Conservation (phyloP, 2,797 vertebrate genomes). For the Gadopsis bispinosus region DNA sequence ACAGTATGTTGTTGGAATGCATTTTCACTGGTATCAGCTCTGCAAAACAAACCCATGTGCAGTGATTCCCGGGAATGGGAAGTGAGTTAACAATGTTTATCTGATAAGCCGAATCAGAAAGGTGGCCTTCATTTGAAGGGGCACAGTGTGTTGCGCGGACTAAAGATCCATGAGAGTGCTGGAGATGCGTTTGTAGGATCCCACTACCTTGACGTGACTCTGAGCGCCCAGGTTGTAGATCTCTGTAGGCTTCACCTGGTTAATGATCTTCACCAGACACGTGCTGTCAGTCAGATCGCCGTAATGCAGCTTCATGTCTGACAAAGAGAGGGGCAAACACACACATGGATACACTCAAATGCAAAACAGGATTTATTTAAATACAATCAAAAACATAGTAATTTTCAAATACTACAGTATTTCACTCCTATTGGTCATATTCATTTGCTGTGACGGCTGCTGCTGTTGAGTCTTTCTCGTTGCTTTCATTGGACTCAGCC, state of each 20-base stretch:
- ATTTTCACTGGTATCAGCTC: background rate
- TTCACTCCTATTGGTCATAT: background rate
- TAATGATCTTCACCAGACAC: conserved; percentile 99
- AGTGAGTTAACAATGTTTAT: background rate
- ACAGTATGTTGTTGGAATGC: background rate
- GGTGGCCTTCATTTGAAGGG: background rate
- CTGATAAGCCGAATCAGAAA: background rate
- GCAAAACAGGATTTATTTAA: background rate
- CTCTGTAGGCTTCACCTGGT: conserved; percentile 94
- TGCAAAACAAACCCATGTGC: conserved; percentile 11
- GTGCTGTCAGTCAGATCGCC: conserved; percentile 99
- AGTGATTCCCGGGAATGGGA: conserved; percentile 6
- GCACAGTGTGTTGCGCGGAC: background rate
- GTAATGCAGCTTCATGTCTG: conserved; percentile 98
- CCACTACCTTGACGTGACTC: conserved; percentile 96
- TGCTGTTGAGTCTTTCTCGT: background rate
- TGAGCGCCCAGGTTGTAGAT: conserved; percentile 99
- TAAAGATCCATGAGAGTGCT: background rate
- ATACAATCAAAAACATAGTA: background rate
- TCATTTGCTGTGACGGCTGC: background rate
- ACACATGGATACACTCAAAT: background rate
- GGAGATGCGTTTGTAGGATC: background rate
- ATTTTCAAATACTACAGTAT: background rate
- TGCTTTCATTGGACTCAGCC: background rate
- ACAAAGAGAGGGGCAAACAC: background rate